phyloP scores from a whole-genome alignment of 2,888 invertebrate genomes.

The Stenchaetothrips biformis region DNA sequence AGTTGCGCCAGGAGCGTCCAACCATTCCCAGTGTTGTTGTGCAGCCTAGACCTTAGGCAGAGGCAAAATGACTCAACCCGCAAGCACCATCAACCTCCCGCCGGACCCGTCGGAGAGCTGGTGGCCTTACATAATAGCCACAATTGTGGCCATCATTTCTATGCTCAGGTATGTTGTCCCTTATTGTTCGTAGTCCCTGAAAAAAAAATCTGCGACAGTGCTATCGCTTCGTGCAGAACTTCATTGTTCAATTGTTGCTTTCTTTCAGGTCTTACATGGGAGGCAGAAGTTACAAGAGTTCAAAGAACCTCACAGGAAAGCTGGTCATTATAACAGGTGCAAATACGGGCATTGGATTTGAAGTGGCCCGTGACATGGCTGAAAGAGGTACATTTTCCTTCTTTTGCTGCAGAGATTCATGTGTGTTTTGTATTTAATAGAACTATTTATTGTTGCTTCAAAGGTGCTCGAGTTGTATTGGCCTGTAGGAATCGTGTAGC shows the following conservation, averaged over 20 bases:
- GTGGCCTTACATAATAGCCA: not conserved
- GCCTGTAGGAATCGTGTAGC: conserved; percentile 51
- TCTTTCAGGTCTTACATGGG: not conserved
- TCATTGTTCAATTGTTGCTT: not conserved
- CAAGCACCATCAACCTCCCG: not conserved
- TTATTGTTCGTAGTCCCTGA: no score
- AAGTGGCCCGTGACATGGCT: conserved; percentile 67
- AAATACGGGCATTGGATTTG: conserved; percentile 76
- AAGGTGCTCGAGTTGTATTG: conserved; percentile 39
- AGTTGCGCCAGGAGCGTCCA: no score
- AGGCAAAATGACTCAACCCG: not conserved
- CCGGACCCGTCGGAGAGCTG: not conserved
- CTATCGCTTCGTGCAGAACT: no score
- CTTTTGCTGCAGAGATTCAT: no score
- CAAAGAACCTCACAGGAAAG: conserved; percentile 50
- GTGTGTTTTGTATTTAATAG: no score
- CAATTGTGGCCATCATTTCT: not conserved
- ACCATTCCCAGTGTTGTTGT: no score
- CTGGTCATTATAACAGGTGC: conserved; percentile 73
- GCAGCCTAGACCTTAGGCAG: no score
- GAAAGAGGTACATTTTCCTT: conserved; percentile 44
- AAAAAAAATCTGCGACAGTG: no score
- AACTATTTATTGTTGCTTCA: no score
- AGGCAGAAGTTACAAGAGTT: not conserved
- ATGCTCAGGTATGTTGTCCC: not conserved